These are phyloP conservation scores for Himalopsyche kuldschensis DNA, from an alignment of 2,888 invertebrate species.

Conservation along the genomic window DNA sequence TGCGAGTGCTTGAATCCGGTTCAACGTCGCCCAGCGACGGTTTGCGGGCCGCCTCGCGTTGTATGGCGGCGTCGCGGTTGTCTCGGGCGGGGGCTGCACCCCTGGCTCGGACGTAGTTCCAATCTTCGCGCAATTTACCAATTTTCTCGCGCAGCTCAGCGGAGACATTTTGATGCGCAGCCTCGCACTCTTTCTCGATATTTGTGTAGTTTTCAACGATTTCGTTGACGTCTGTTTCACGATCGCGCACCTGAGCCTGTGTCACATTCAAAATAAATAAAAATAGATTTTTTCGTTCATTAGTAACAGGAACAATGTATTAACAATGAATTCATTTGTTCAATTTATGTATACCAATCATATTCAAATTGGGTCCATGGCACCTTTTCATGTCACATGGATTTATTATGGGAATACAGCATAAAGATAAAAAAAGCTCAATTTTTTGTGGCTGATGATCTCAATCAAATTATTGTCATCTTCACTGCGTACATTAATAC, in stretches of 20 bases:
- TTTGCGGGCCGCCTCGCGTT: neutral
- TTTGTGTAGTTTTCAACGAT: constrained; percentile 66
- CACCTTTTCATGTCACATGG: no score
- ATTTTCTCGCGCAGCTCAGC: constrained; percentile 52
- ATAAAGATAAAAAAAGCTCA: neutral
- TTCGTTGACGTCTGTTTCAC: constrained; percentile 63
- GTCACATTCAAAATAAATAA: constrained; percentile 13
- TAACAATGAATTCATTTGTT: no score
- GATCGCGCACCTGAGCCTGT: constrained; percentile 58
- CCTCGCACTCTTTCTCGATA: constrained; percentile 58
- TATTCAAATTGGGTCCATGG: no score
- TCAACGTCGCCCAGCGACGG: neutral
- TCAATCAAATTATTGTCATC: no score
- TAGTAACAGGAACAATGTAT: no score
- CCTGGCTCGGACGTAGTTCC: constrained; percentile 50
- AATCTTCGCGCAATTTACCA: constrained; percentile 56
- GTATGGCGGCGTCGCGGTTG: constrained; percentile 20
- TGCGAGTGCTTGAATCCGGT: neutral
- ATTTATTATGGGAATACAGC: no score
- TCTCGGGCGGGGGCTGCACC: constrained; percentile 19
- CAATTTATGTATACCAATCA: no score
- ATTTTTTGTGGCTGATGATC: no score
- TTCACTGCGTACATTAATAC: no score
- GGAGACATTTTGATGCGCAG: constrained; percentile 47
- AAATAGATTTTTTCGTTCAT: neutral